Evolutionary conservation across 2,888 invertebrate species (phyloP).

Genomic region (Andrena camellia): DNA sequence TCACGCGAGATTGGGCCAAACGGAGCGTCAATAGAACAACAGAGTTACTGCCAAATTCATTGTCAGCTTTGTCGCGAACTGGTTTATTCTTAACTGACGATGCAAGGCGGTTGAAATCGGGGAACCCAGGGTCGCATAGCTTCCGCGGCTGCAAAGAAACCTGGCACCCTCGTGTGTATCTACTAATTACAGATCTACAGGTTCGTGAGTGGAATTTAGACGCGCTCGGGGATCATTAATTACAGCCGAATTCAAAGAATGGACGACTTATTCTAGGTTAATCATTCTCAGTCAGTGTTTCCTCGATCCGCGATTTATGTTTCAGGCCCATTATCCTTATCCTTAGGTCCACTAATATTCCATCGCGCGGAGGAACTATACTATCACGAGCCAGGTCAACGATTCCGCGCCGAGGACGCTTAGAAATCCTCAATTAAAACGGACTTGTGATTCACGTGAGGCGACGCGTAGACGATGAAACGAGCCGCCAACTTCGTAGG

Average conservation of each 20-base stretch:
- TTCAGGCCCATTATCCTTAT: no score
- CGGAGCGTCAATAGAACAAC: constrained; percentile 79
- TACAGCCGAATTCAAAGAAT: no score
- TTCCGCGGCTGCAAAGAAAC: no score
- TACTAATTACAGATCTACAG: no score
- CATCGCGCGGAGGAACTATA: background rate
- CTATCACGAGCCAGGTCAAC: constrained; percentile 18
- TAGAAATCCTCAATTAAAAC: constrained; percentile 57
- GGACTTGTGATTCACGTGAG: constrained; percentile 46
- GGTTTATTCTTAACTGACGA: constrained; percentile 46
- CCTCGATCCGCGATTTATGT: no score
- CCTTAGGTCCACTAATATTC: no score
- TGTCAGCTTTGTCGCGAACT: constrained; percentile 64
- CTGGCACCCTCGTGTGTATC: no score
- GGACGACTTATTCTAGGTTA: no score
- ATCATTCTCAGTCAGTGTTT: no score
- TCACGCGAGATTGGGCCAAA: constrained; percentile 77
- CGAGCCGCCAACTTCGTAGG: constrained; percentile 33
- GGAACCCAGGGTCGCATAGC: background rate
- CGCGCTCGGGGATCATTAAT: no score
- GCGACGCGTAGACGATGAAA: constrained; percentile 29
- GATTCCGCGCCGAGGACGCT: constrained; percentile 17
- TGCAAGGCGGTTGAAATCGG: background rate
- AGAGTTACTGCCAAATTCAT: constrained; percentile 72
- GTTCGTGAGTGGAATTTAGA: no score